Evolutionary conservation across 2,888 invertebrate species (phyloP).

Genomic region (Leptarthrus brevirostris): DNA sequence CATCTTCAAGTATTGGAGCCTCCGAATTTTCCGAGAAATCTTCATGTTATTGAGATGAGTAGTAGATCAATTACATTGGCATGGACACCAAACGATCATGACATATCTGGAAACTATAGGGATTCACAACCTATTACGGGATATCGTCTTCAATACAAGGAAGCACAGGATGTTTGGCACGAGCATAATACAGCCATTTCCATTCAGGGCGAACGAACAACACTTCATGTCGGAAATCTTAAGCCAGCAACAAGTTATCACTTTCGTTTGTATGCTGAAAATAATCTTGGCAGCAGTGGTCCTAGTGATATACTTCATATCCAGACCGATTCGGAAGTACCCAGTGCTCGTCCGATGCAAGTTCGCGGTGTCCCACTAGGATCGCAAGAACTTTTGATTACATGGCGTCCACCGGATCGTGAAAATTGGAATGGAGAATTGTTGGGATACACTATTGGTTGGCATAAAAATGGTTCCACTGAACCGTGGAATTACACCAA

Average conservation of each 20-base stretch:
- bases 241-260: slow-evolving; percentile 73
- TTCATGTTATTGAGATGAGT: slow-evolving; percentile 70
- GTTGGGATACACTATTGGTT: slow-evolving; percentile 76
- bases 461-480: slow-evolving; percentile 68
- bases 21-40: slow-evolving; percentile 72
- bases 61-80: slow-evolving; percentile 71
- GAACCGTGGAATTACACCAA: slow-evolving; percentile 63
- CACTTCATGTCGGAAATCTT: slow-evolving; percentile 69
- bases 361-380: slow-evolving; percentile 76
- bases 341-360: slow-evolving; percentile 77
- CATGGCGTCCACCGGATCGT: slow-evolving; percentile 81
- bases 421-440: slow-evolving; percentile 81
- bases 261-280: slow-evolving; percentile 72
- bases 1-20: slow-evolving; percentile 70
- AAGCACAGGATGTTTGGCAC: slow-evolving; percentile 72
- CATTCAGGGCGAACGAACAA: slow-evolving; percentile 69
- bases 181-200: slow-evolving; percentile 71
- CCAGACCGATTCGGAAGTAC: slow-evolving; percentile 73
- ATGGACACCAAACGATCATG: slow-evolving; percentile 70
- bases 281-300: slow-evolving; percentile 72
- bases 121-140: slow-evolving; percentile 70
- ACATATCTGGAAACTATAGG: slow-evolving; percentile 61
- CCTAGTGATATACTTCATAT: slow-evolving; percentile 71
- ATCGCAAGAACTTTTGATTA: slow-evolving; percentile 77
- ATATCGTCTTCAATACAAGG: slow-evolving; percentile 73